Conservation (phyloP, 1,140 invertebrate species). For the Ceratina japonica region DNA sequence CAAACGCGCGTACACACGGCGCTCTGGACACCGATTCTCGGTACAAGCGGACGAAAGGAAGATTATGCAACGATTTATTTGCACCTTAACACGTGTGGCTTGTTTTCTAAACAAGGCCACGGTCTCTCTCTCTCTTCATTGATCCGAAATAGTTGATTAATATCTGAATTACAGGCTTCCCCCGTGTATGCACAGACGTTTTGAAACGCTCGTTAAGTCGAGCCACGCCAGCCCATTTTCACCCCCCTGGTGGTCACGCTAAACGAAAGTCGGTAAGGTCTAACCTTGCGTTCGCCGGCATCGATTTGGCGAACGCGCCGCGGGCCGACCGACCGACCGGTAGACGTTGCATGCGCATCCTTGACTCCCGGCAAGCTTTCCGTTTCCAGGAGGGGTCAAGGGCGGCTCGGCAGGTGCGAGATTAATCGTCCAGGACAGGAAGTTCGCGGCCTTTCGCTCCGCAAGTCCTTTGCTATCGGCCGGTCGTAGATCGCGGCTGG, state of each 20-base stretch:
- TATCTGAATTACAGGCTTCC: no score
- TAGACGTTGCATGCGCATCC: slow-evolving; percentile 40
- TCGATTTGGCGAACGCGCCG: slow-evolving; percentile 10
- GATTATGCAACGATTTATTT: no score
- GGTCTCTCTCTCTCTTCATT: no score
- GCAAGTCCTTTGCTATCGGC: slow-evolving; percentile 6
- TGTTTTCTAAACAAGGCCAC: no score
- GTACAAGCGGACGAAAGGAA: no score
- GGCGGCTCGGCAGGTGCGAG: slow-evolving; percentile 19
- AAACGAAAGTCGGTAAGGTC: slow-evolving; percentile 32
- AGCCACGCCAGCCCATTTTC: slow-evolving; percentile 30
- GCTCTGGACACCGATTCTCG: not conserved
- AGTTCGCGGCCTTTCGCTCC: slow-evolving; percentile 6
- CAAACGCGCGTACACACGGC: not conserved
- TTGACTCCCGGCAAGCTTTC: slow-evolving; percentile 29
- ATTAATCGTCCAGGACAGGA: slow-evolving; percentile 26
- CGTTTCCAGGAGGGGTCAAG: slow-evolving; percentile 19
- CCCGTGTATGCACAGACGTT: not conserved
- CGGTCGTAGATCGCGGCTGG: not conserved
- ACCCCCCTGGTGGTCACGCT: slow-evolving; percentile 29
- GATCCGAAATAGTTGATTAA: no score
- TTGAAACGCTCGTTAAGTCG: slow-evolving; percentile 15
- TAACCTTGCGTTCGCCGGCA: slow-evolving; percentile 29
- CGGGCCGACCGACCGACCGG: not conserved
- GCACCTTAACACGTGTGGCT: no score